These are phyloP conservation scores for Phragmatobia fuliginosa DNA, from an alignment of 2,888 invertebrate genomes.

Conservation along the genomic window DNA sequence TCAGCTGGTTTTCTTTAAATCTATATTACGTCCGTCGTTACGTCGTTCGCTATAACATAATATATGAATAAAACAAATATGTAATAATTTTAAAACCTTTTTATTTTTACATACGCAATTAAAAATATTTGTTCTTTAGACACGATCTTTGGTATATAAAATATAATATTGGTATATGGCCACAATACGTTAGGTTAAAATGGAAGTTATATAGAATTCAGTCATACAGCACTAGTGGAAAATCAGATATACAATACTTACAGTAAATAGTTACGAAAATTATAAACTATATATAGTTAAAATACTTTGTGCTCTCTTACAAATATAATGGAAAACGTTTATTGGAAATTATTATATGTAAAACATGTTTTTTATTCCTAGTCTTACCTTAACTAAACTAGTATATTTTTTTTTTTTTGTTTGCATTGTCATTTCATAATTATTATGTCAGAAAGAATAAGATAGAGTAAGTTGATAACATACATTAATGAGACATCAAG, in stretches of 20 bases:
- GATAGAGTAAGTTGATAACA: neutral
- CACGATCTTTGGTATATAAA: conserved; percentile 82
- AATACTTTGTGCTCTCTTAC: conserved; percentile 57
- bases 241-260: conserved; percentile 54
- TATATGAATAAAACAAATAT: conserved; percentile 16
- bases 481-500: neutral
- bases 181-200: conserved; percentile 66
- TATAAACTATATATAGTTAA: conserved; percentile 40
- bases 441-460: neutral
- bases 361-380: neutral
- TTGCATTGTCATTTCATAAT: neutral
- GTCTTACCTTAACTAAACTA: neutral
- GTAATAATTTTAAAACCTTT: conserved; percentile 55
- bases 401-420: neutral
- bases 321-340: conserved; percentile 48
- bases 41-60: too few species aligned
- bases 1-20: too few species aligned
- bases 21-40: neutral
- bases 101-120: conserved; percentile 71
- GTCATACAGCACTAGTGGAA: conserved; percentile 62
- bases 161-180: conserved; percentile 80
- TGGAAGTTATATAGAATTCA: conserved; percentile 72
- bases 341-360: conserved; percentile 29
- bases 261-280: conserved; percentile 45
- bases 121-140: conserved; percentile 80